These are phyloP conservation scores for Heliconius aoede DNA, from an alignment of 2,888 invertebrate genomes.

Conservation along the genomic window DNA sequence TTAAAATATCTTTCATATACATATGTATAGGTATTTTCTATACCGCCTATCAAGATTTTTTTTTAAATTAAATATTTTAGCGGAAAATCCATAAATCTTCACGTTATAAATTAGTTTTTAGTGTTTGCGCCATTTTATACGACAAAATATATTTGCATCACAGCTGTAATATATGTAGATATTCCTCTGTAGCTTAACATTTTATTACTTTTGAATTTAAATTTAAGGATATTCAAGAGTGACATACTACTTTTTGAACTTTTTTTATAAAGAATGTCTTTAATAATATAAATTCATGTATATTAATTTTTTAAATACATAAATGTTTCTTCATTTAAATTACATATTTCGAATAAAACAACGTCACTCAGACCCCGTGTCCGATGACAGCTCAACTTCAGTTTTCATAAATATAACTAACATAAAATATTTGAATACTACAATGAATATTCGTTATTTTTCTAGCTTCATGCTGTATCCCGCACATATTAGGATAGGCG, in stretches of 20 bases:
- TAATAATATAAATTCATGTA: no score
- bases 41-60: background rate
- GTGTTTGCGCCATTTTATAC: conserved; percentile 1
- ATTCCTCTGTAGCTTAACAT: background rate
- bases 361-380: no score
- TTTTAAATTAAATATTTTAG: background rate
- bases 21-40: background rate
- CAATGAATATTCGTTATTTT: no score
- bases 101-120: conserved; percentile 1
- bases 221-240: background rate
- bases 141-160: conserved; percentile 2
- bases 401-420: background rate
- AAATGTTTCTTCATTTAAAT: background rate
- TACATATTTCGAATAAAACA: background rate
- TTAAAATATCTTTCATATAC: background rate
- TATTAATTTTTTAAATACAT: no score
- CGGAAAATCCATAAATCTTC: background rate
- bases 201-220: background rate
- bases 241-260: background rate
- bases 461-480: no score
- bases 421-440: no score
- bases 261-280: no score
- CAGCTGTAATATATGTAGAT: conserved; percentile 1
- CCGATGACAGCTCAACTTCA: background rate
- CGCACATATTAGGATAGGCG: no score